Evolutionary conservation across 1,140 invertebrate genomes (phyloP).

Genomic region (Holotrichia oblita): DNA sequence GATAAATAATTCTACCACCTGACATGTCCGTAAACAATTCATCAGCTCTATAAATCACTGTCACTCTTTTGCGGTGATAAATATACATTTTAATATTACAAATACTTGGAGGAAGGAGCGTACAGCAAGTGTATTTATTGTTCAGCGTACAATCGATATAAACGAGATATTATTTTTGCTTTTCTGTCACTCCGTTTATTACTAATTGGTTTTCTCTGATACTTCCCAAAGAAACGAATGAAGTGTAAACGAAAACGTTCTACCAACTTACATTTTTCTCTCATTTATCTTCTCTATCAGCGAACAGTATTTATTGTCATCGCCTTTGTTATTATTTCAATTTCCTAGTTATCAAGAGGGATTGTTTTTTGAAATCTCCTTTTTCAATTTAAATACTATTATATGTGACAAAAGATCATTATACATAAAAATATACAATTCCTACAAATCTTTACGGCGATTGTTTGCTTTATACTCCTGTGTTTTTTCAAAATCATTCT

Average conservation of each 20-base stretch:
- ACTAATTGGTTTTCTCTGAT: background rate
- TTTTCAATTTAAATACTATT: too few species aligned
- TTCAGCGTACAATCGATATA: background rate
- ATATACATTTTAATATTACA: background rate
- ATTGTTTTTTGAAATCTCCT: too few species aligned
- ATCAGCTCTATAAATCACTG: background rate
- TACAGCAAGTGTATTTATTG: constrained; percentile 7
- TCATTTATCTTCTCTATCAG: background rate
- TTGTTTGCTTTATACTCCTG: too few species aligned
- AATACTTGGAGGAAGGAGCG: background rate
- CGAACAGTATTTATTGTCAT: too few species aligned
- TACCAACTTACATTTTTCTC: background rate
- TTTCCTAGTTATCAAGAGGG: too few species aligned
- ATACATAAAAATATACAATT: too few species aligned
- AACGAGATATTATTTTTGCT: constrained; percentile 5
- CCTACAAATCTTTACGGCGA: too few species aligned
- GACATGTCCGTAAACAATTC: background rate
- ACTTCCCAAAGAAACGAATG: background rate
- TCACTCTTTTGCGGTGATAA: background rate
- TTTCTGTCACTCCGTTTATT: constrained; percentile 6
- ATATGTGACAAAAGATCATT: too few species aligned
- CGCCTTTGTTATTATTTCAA: too few species aligned
- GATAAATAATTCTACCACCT: too few species aligned
- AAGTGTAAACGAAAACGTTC: background rate
- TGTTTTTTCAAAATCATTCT: too few species aligned